Base-by-base conservation (phyloP, 2,113 vertebrate species). In the Vimba vimba region DNA sequence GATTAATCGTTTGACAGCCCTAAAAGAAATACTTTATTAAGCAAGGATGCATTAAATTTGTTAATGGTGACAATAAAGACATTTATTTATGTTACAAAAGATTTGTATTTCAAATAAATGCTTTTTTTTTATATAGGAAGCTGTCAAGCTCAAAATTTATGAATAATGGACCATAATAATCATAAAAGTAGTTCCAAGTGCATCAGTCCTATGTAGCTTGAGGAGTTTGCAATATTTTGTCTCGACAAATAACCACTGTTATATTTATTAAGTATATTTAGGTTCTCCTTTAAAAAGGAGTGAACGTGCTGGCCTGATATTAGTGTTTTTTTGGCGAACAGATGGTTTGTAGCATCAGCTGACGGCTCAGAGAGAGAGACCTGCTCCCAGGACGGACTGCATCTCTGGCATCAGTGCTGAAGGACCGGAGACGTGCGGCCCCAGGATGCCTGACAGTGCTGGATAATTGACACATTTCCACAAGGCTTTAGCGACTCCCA, bases 281-380 rank as follows among this genome's bases (percentile, higher is more conserved):
- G 17, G 47, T 52, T 77, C 74, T 52, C 7, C 15, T 36, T 6
- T 13, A 13, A 85, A 75, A 10, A 12, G 0, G 33, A 23, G 19
- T 82, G 55, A 86, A 87, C 85, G 86, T 89, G 85, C 87, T 89
- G 86, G 87, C 83, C 82, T 91, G 91, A 25, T 60, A 23, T 71
- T 21, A 11, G 19, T 71, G 4, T 17, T 45, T 43, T 64, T 86
- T 76, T 82, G 78, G 13, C 89, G 85, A 93, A 73, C 94, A 95
- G 94, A 95, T 94, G 93, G 92, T 93, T 92, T 91, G 91, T 91
- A 86, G 89, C 87, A 64, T 89, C 59, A 74, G 87, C 88, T 93
- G 94, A 95, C 94, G 94, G 94, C 92, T 92, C 4, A 8, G 43
- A 75, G 94, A 94, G 92, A 92, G 89, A 89, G 69, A 84, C 82